Evolutionary conservation across 2,797 vertebrate species (phyloP).

Genomic region (Microctenopoma stevenorrisi): DNA sequence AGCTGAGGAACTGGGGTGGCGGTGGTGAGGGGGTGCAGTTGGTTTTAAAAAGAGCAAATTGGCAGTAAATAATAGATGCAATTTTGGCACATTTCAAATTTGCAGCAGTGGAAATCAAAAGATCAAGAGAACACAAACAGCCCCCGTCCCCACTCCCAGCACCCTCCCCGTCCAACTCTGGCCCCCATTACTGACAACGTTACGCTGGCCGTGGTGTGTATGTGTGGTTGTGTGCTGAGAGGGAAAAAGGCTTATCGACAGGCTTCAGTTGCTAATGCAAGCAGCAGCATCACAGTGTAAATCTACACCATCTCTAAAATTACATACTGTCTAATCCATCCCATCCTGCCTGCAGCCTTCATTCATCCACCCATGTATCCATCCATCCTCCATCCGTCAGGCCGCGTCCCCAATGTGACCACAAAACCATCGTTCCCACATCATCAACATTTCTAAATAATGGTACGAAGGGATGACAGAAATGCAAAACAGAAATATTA

Average conservation of each 20-base stretch:
- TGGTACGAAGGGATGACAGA: constrained; percentile 12
- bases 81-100: constrained; percentile 85
- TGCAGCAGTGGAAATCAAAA: constrained; percentile 82
- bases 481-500: constrained; percentile 18
- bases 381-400: constrained; percentile 40
- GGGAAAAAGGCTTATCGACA: constrained; percentile 78
- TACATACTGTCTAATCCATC: constrained; percentile 78
- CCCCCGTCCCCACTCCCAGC: constrained; percentile 54
- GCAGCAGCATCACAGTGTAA: constrained; percentile 82
- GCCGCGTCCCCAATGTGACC: constrained; percentile 32
- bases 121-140: constrained; percentile 83
- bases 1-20: constrained; percentile 38
- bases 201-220: constrained; percentile 52
- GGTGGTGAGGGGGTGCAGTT: constrained; percentile 35
- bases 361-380: constrained; percentile 17
- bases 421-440: constrained; percentile 32
- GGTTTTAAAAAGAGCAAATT: constrained; percentile 83
- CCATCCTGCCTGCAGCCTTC: constrained; percentile 42
- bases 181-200: constrained; percentile 79
- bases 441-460: constrained; percentile 36
- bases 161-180: constrained; percentile 57
- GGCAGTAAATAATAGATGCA: constrained; percentile 86
- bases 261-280: constrained; percentile 82
- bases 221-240: constrained; percentile 44
- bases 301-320: constrained; percentile 85